A percentile compares a stretch with the other conserved stretches of the same genome.
Evolutionary conservation across 2,888 invertebrate genomes (phyloP).

Genomic region (Lordiphosa andalusiaca): DNA sequence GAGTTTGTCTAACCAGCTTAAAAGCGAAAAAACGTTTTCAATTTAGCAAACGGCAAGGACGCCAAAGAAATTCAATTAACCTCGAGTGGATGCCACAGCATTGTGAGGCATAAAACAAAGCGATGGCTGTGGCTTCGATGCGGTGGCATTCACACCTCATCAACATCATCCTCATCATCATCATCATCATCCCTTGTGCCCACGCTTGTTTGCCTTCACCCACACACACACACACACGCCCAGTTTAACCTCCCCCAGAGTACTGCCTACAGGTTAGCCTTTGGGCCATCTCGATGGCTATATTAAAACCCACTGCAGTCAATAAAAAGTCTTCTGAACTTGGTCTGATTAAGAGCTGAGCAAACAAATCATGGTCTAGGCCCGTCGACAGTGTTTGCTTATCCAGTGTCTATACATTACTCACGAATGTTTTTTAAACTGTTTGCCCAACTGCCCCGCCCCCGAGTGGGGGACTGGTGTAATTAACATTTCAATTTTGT

Average conservation of each 20-base stretch:
- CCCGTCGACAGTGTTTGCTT: conserved; percentile 54
- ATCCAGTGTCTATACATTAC: conserved; percentile 67
- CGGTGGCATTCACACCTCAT: conserved; percentile 76
- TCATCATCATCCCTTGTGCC: conserved; percentile 31
- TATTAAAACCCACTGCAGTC: conserved; percentile 43
- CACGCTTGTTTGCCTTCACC: conserved; percentile 47
- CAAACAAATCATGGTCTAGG: conserved; percentile 61
- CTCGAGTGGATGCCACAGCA: conserved; percentile 75
- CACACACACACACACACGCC: conserved; percentile 4
- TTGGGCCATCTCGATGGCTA: conserved; percentile 37
- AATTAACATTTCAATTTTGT: conserved; percentile 71
- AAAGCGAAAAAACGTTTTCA: conserved; percentile 59
- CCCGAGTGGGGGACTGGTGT: conserved; percentile 37
- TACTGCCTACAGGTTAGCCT: conserved; percentile 16
- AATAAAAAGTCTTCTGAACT: conserved; percentile 51
- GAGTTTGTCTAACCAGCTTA: conserved; percentile 53
- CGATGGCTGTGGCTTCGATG: conserved; percentile 24
- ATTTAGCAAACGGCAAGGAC: conserved; percentile 45
- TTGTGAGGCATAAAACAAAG: conserved; percentile 63
- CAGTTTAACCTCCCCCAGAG: conserved; percentile 38
- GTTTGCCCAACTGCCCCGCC: conserved; percentile 43
- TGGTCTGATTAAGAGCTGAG: conserved; percentile 67
- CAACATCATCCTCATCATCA: conserved; percentile 44
- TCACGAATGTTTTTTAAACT: conserved; percentile 69
- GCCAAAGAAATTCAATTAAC: conserved; percentile 79